Evolutionary conservation across 2,888 invertebrate species (phyloP), one percentile per base, ranked within the genome.

Genomic region (Epirrhoe alternata): DNA sequence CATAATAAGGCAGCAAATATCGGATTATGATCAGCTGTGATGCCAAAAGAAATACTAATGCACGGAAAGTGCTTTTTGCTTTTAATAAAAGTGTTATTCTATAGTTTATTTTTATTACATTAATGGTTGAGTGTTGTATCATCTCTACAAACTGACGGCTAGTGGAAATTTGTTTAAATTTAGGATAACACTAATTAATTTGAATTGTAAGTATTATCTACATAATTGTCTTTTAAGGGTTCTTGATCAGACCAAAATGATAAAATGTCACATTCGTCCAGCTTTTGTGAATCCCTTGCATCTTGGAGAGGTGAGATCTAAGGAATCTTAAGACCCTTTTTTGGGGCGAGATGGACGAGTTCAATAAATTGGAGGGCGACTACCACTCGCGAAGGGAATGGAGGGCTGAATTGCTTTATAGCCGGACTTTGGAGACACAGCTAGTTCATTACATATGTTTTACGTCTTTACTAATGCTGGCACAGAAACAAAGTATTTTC

Each of bases 291-390:
- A 67, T 77, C 74, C 73, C 53, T 53, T 68, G 68, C 52, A 56
- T 76, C 71, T 76, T 72, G 66, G 72, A 77, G 74, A 74, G 72
- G 77, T 77, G 77, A 84, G 86, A 84, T 85, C 84, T 85, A 82
- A 80, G 85, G 85, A 85, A 85, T 72, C 86, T 84, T 84, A 85
- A 86, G 89, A 85, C 88, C 88, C 87, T 87, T 89, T 87, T 83
- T 81, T 77, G 81, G 84, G 83, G 81, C 77, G 83, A 87, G 87
- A 86, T 82, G 87, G 80, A 86, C 85, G 86, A 84, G 86, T 85
- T 81, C 86, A 85, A 90, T 90, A 90, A 90, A 91, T 91, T 90
- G 90, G 84, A 89, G 88, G 89, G 88, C 76, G 85, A 70, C 55
- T 60, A 42, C 61, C 69, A 63, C 66, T 74, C 61, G 66, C 66